Conservation (phyloP, 2,113 vertebrate genomes). For the Brienomyrus brachyistius region DNA sequence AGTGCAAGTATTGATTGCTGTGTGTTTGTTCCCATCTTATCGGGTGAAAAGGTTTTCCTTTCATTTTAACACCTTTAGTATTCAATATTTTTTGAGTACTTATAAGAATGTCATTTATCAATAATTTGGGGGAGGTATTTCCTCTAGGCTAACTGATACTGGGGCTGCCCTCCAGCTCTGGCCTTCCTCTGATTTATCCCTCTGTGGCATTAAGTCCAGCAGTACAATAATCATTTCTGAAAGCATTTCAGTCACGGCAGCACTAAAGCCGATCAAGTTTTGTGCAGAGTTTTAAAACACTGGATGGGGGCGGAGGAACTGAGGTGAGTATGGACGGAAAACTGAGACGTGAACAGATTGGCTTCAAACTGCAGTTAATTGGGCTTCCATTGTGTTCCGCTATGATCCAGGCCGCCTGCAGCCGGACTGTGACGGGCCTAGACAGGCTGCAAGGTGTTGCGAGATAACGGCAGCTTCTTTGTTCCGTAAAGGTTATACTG, state of each 20-base stretch:
- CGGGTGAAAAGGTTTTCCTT: not conserved
- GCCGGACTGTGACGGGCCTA: not conserved
- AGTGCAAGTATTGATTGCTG: not conserved
- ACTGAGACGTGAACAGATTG: not conserved
- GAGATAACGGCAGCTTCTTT: not conserved
- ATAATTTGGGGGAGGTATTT: not conserved
- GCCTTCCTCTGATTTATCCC: not conserved
- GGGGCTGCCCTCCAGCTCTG: not conserved
- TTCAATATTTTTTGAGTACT: not conserved
- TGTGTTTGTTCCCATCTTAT: not conserved
- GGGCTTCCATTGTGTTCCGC: conserved; percentile 1
- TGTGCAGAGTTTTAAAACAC: not conserved
- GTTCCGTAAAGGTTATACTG: not conserved
- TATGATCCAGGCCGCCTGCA: not conserved
- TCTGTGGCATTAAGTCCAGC: not conserved
- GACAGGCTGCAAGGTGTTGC: not conserved
- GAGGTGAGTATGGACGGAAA: not conserved
- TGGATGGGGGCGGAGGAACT: not conserved
- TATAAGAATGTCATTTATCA: not conserved
- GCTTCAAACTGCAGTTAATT: conserved; percentile 6
- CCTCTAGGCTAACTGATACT: not conserved
- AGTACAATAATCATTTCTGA: not conserved
- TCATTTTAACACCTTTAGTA: not conserved
- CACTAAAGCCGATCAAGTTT: not conserved
- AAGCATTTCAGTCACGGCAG: not conserved